Base-by-base conservation (phyloP, 2,113 vertebrate species). In the Nothoprocta perdicaria region DNA sequence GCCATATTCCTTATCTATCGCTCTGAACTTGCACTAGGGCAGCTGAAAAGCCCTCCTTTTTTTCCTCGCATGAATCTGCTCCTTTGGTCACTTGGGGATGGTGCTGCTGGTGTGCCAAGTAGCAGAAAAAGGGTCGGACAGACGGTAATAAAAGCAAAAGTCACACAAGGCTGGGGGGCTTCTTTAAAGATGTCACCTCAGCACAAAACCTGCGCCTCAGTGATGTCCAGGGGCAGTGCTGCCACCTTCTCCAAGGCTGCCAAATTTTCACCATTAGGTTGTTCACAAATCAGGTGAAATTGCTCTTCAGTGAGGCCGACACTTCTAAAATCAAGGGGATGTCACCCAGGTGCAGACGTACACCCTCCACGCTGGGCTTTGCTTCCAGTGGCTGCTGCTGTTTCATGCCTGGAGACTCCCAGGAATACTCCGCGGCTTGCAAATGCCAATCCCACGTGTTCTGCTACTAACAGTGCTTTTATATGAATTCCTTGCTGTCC, bases 1-100 rank as follows among this genome's bases (percentile, higher is more conserved):
- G 21, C 3, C 24, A 5, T 0, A 0, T 2, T 8, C 35, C 23
- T 1, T 14, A n/a, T 52, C 18, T 52, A 22, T 53, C 57, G 27
- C 63, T 87, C 35, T 10, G 33, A 61, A 61, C 63, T 76, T 92
- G 67, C 72, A 11, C 16, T 29, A 27, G 6, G 19, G 24, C 18
- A 69, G 35, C 18, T 33, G 40, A 46, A 84, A 87, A 57, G 50
- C 57, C 19, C 4, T 38, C 35, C 31, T 18, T 3, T 33, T 83
- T 65, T 80, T 68, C 15, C 10, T 50, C 63, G 67, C 31, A 53
- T 41, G 7, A 50, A 73, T 31, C 8, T 40, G 4, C 31, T 21
- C 5, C 29, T 52, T 77, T 1, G 8, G 22, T 74, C 45, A 33
- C 0, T 2, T 13, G 50, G 31, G 33, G 63, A 43, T 53, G 8